Percentiles rank a stretch among this genome's conserved stretches.
Conservation (phyloP, 2,888 invertebrate species). For the Allolobophora icterica region DNA sequence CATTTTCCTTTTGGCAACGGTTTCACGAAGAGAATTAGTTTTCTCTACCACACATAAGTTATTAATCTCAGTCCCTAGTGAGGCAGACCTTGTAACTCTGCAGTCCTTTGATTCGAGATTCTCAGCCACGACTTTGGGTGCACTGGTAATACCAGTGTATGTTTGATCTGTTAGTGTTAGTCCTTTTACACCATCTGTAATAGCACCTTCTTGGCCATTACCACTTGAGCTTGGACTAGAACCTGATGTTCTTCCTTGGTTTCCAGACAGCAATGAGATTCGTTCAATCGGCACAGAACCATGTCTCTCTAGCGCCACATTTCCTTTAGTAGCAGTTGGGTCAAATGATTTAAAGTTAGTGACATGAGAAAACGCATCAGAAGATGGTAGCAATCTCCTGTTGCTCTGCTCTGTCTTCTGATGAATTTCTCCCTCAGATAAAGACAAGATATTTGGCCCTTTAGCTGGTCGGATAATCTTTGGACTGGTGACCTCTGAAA, state of each 20-base stretch:
- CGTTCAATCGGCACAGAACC: not conserved
- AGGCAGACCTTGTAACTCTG: not conserved
- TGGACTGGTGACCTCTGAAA: not conserved
- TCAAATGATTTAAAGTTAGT: not conserved
- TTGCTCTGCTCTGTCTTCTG: not conserved
- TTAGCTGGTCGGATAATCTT: not conserved
- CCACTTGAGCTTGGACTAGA: not conserved
- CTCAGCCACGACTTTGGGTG: not conserved
- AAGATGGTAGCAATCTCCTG: conserved; percentile 4
- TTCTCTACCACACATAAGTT: not conserved
- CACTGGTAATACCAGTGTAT: not conserved
- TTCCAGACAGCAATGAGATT: not conserved
- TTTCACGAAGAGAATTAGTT: not conserved
- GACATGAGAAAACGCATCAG: not conserved
- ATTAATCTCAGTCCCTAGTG: not conserved
- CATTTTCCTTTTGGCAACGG: not conserved
- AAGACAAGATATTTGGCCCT: not conserved
- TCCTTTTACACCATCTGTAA: not conserved
- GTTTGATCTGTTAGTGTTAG: not conserved
- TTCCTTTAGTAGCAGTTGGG: not conserved
- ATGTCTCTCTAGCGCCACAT: not conserved
- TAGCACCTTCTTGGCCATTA: not conserved
- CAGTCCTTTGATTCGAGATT: not conserved
- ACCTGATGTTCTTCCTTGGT: not conserved
- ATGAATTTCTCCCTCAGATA: conserved; percentile 1